Percentiles rank a stretch among this genome's conserved stretches.
Evolutionary conservation across 2,113 vertebrate species (phyloP).

Genomic region (Syngnathoides biaculeatus): DNA sequence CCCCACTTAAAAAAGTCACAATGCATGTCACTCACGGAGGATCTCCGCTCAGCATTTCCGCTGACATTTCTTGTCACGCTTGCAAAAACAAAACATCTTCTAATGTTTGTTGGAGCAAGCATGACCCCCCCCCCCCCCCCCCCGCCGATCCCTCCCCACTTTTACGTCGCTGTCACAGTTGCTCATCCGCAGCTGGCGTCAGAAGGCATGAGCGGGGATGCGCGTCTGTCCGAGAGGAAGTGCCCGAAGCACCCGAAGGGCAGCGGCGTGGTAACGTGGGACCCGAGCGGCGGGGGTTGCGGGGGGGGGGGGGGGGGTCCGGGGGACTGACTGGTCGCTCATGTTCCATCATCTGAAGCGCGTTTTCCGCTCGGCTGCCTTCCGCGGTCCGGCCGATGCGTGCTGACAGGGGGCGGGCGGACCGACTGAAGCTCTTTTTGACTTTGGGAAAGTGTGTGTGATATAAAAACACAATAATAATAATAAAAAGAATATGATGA

Average conservation of each 20-base stretch:
- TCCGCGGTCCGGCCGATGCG: constrained; percentile 40
- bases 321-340: constrained; percentile 59
- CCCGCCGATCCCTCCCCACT: constrained; percentile 26
- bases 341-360: constrained; percentile 59
- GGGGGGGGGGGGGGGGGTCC: constrained; percentile 8
- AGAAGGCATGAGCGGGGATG: constrained; percentile 64
- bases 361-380: constrained; percentile 26
- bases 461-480: neutral
- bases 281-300: constrained; percentile 46
- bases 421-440: constrained; percentile 92
- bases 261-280: constrained; percentile 34
- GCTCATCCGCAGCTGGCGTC: constrained; percentile 65
- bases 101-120: constrained; percentile 24
- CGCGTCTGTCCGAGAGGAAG: constrained; percentile 39
- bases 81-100: constrained; percentile 66
- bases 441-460: constrained; percentile 61
- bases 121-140: constrained; percentile 19
- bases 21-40: constrained; percentile 52
- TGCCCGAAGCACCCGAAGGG: constrained; percentile 56
- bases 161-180: constrained; percentile 58
- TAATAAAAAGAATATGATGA: neutral
- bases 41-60: constrained; percentile 54
- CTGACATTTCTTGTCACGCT: constrained; percentile 69
- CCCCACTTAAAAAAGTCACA: constrained; percentile 61
- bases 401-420: constrained; percentile 73